Percentiles rank a stretch among this genome's conserved stretches.
Evolutionary conservation across 2,797 vertebrate genomes (phyloP).

Genomic region (Chaunax sp.): DNA sequence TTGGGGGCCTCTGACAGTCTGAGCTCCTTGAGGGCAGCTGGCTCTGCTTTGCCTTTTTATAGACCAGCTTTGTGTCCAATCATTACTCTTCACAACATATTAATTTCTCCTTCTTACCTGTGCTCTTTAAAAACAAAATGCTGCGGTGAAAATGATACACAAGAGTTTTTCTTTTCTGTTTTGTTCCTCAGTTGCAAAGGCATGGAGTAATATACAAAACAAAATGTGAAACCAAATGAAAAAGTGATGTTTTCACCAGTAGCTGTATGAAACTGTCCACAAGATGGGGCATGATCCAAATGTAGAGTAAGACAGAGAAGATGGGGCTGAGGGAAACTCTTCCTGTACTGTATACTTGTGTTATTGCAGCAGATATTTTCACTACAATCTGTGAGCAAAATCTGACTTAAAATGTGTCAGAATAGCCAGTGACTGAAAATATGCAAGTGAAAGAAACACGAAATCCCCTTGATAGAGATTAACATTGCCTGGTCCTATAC

Average conservation of each 20-base stretch:
- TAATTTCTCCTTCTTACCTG: too few species aligned
- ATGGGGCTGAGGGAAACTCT: not conserved
- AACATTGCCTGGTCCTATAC: not conserved
- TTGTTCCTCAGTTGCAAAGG: slow-evolving; percentile 11
- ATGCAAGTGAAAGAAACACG: not conserved
- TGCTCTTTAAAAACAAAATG: not conserved
- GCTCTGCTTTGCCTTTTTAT: too few species aligned
- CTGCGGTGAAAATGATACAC: not conserved
- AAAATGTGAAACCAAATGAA: not conserved
- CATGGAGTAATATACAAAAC: slow-evolving; percentile 2
- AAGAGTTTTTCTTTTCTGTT: not conserved
- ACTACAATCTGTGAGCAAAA: slow-evolving; percentile 5
- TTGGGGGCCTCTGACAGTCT: too few species aligned
- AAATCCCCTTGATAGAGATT: not conserved
- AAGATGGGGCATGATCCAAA: slow-evolving; percentile 71
- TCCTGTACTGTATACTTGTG: slow-evolving; percentile 32
- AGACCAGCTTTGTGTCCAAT: too few species aligned
- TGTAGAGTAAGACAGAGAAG: not conserved
- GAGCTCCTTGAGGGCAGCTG: too few species aligned
- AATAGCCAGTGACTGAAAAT: too few species aligned
- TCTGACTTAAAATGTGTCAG: slow-evolving; percentile 1
- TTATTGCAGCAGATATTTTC: slow-evolving; percentile 19
- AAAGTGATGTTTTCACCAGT: slow-evolving; percentile 2
- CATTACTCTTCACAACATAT: too few species aligned
- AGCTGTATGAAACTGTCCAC: slow-evolving; percentile 59